Conservation (phyloP, 2,113 vertebrate species). For the Brachyistius frenatus region DNA sequence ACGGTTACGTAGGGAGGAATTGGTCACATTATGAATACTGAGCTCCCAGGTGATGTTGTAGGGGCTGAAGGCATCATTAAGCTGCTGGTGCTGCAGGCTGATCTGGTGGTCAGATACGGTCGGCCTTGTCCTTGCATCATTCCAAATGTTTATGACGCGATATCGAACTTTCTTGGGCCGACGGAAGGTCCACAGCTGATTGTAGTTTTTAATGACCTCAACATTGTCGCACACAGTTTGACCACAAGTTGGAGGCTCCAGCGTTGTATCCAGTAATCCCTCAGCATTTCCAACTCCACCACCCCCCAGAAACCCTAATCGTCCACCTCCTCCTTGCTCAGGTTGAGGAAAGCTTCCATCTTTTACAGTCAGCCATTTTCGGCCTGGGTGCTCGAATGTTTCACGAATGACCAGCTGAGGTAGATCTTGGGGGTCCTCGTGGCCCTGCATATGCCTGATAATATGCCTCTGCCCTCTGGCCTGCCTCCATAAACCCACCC, state of each 20-base stretch:
- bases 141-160: constrained; percentile 92
- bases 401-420: constrained; percentile 94
- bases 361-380: constrained; percentile 93
- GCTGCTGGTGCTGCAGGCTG: constrained; percentile 93
- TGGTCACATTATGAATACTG: constrained; percentile 91
- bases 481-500: constrained; percentile 92
- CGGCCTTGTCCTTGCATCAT: constrained; percentile 86
- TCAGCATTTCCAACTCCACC: constrained; percentile 72
- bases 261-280: constrained; percentile 89
- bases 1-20: constrained; percentile 91
- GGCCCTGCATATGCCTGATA: constrained; percentile 89
- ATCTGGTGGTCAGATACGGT: constrained; percentile 94
- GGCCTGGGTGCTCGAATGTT: constrained; percentile 91
- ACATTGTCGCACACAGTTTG: constrained; percentile 96
- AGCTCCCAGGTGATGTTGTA: constrained; percentile 99
- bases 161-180: constrained; percentile 92
- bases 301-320: constrained; percentile 78
- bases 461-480: constrained; percentile 92
- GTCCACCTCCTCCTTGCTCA: constrained; percentile 82
- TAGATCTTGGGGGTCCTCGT: constrained; percentile 85
- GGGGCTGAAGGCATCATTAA: constrained; percentile 90
- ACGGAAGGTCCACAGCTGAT: constrained; percentile 90
- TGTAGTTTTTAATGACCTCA: constrained; percentile 93
- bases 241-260: constrained; percentile 94
- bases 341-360: constrained; percentile 89